phyloP scores from a whole-genome alignment of 2,797 vertebrate species.

The Falco columbarius region DNA sequence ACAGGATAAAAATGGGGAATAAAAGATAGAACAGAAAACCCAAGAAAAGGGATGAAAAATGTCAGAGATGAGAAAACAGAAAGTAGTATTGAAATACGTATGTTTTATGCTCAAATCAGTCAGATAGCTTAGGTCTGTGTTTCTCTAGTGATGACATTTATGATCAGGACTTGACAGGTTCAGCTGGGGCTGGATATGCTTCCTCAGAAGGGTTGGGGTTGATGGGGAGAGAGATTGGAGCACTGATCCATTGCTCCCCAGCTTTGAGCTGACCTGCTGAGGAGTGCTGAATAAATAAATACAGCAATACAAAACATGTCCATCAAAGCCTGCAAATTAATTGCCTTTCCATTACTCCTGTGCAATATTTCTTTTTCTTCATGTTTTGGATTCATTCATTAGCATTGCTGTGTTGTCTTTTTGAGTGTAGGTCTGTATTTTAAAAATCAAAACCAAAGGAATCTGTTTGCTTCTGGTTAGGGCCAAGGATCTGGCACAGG shows the following conservation, averaged over 20 bases:
- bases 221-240: constrained; percentile 13
- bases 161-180: background rate
- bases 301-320: background rate
- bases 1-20: background rate
- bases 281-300: constrained; percentile 28
- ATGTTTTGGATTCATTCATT: background rate
- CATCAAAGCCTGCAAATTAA: background rate
- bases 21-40: background rate
- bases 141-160: background rate
- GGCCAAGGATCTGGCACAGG: background rate
- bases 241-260: constrained; percentile 44
- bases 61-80: background rate
- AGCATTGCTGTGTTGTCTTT: background rate
- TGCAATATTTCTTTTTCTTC: background rate
- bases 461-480: background rate
- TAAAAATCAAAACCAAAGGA: background rate
- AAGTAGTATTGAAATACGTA: background rate
- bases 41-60: background rate
- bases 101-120: background rate
- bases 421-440: background rate
- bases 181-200: constrained; percentile 28
- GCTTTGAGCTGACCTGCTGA: constrained; percentile 20
- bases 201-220: background rate
- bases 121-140: background rate
- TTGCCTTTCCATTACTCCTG: background rate